Conservation (phyloP, 2,113 vertebrate genomes). For the Cairina moschata region DNA sequence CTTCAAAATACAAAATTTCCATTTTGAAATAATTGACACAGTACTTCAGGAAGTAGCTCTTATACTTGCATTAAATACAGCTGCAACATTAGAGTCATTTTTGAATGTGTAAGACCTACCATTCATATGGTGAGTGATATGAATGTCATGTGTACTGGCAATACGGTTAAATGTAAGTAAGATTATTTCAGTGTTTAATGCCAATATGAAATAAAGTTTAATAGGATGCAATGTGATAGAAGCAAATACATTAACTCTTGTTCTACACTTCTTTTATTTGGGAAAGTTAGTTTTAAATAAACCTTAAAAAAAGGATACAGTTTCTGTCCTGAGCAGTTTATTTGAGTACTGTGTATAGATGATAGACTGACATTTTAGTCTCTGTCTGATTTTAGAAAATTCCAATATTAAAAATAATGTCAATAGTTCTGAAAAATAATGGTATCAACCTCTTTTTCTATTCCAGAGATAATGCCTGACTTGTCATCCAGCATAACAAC, state of each 20-base stretch:
- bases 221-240: not conserved
- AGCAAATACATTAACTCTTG: not conserved
- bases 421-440: conserved; percentile 7
- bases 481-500: conserved; percentile 86
- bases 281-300: not conserved
- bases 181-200: not conserved
- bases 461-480: conserved; percentile 80
- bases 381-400: not conserved
- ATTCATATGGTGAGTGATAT: not conserved
- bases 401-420: not conserved
- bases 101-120: not conserved
- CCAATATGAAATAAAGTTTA: not conserved
- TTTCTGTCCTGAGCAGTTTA: not conserved
- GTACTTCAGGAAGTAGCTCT: not conserved
- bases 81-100: not conserved
- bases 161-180: not conserved
- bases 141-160: not conserved
- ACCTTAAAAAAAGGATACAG: not conserved
- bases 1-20: not conserved
- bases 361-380: not conserved
- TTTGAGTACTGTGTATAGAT: not conserved
- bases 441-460: conserved; percentile 43
- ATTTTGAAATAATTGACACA: not conserved
- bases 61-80: not conserved
- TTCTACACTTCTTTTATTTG: not conserved